phyloP scores from a whole-genome alignment of 2,888 invertebrate genomes.

The Clostera curtula region DNA sequence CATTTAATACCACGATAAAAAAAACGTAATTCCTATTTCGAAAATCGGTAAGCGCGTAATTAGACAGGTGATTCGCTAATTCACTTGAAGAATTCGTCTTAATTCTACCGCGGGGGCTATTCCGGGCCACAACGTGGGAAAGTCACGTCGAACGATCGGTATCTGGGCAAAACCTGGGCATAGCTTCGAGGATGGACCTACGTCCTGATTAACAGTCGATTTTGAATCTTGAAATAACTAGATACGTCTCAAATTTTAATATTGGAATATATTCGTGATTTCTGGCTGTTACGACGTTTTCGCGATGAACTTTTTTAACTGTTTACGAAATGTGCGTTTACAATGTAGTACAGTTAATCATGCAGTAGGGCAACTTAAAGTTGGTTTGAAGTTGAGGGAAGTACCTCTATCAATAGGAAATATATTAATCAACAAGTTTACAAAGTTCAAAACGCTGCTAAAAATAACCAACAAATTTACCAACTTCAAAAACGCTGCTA shows the following conservation, averaged over 20 bases:
- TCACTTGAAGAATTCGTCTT: conserved; percentile 62
- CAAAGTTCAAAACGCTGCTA: too few relatives aligned
- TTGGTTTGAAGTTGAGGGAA: too few relatives aligned
- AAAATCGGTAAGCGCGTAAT: conserved; percentile 52
- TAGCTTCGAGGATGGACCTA: conserved; percentile 37
- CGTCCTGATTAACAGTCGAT: conserved; percentile 30
- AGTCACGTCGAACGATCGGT: conserved; percentile 67
- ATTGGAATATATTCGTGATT: too few relatives aligned
- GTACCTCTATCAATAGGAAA: too few relatives aligned
- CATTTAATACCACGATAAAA: conserved; percentile 15
- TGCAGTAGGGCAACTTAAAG: too few relatives aligned
- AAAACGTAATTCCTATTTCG: conserved; percentile 36
- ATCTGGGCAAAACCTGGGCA: conserved; percentile 58
- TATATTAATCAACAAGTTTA: too few relatives aligned
- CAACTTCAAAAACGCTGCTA: too few relatives aligned
- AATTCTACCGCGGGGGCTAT: conserved; percentile 42
- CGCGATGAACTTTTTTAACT: too few relatives aligned
- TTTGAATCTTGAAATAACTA: conserved; percentile 21
- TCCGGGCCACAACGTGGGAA: conserved; percentile 58
- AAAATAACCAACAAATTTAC: too few relatives aligned
- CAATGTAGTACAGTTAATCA: too few relatives aligned
- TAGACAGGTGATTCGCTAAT: conserved; percentile 74
- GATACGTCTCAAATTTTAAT: conserved; percentile 16
- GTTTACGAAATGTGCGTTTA: too few relatives aligned
- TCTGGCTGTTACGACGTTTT: too few relatives aligned